phyloP scores from a whole-genome alignment of 2,113 vertebrate species.

The Oreotrochilus melanogaster region DNA sequence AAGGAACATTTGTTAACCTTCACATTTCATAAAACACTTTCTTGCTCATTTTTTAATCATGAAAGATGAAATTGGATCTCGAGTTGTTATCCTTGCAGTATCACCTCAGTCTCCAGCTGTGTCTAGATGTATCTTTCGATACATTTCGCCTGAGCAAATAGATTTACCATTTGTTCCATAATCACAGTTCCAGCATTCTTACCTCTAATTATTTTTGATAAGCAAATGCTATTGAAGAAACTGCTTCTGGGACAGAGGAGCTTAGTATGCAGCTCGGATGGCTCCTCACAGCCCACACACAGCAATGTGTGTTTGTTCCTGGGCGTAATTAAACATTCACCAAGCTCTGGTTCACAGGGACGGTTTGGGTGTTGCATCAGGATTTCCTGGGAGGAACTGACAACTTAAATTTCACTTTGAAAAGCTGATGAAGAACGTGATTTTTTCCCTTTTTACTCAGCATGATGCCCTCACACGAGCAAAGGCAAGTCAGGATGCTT shows the following conservation, averaged over 20 bases:
- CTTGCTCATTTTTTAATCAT: constrained; percentile 75
- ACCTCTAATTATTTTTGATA: constrained; percentile 69
- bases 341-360: background rate
- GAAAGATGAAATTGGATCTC: constrained; percentile 74
- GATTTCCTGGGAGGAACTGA: constrained; percentile 11
- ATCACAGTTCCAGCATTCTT: constrained; percentile 39
- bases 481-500: background rate
- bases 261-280: background rate
- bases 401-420: constrained; percentile 45
- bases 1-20: constrained; percentile 72
- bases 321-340: constrained; percentile 42
- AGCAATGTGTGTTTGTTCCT: background rate
- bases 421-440: constrained; percentile 32
- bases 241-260: constrained; percentile 25
- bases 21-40: constrained; percentile 70
- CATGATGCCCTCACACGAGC: constrained; percentile 10
- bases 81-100: constrained; percentile 69
- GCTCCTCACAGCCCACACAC: background rate
- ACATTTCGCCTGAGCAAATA: constrained; percentile 59
- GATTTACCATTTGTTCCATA: constrained; percentile 68
- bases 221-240: constrained; percentile 41
- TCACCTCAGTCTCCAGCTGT: constrained; percentile 68
- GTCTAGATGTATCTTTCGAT: constrained; percentile 53
- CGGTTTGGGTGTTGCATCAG: constrained; percentile 2
- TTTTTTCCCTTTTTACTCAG: constrained; percentile 37